These are phyloP conservation scores for Drosophila athabasca DNA, from an alignment of 1,140 invertebrate genomes.

Conservation along the genomic window DNA sequence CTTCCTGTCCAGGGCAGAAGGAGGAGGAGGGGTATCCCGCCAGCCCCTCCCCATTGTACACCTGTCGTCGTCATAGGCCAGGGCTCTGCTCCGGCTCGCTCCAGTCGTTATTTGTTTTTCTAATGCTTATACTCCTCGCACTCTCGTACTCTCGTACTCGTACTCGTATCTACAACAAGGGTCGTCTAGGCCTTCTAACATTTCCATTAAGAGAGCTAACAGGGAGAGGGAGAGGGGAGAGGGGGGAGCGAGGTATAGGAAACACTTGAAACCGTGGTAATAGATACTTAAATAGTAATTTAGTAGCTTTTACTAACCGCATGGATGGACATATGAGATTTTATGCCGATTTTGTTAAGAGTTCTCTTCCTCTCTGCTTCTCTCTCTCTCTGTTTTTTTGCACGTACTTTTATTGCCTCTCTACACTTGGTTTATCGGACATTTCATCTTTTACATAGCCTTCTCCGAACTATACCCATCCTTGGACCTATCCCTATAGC, in stretches of 20 bases:
- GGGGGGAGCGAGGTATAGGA: conserved; percentile 18
- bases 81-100: conserved; percentile 20
- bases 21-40: neutral
- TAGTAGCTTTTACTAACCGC: conserved; percentile 76
- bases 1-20: conserved; percentile 10
- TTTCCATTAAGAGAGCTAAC: conserved; percentile 54
- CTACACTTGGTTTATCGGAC: conserved; percentile 62
- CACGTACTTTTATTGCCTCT: conserved; percentile 57
- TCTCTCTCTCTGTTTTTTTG: conserved; percentile 25
- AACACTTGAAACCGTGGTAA: conserved; percentile 72
- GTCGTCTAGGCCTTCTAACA: conserved; percentile 35
- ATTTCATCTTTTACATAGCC: conserved; percentile 62
- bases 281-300: conserved; percentile 79
- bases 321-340: conserved; percentile 79
- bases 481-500: neutral
- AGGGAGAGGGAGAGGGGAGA: neutral
- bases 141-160: no score
- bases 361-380: conserved; percentile 14
- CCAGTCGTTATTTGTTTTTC: conserved; percentile 61
- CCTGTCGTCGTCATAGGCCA: conserved; percentile 32
- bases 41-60: neutral
- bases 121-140: conserved; percentile 34
- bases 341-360: conserved; percentile 70
- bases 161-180: conserved; percentile 5
- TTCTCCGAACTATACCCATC: conserved; percentile 31